Conservation (phyloP, 2,113 vertebrate genomes). For the Azemiops feae region DNA sequence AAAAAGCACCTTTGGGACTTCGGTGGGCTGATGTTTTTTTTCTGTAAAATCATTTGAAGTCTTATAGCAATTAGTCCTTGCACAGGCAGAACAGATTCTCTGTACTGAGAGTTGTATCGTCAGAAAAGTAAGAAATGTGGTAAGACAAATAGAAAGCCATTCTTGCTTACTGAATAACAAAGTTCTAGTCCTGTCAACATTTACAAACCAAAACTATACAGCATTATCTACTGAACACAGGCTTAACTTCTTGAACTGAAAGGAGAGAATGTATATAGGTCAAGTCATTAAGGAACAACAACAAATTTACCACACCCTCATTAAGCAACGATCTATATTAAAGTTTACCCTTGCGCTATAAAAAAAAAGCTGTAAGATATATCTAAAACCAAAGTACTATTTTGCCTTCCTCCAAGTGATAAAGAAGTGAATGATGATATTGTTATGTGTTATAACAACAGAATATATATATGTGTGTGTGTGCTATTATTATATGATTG, state of each 20-base stretch:
- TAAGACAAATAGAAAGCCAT: neutral
- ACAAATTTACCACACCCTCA: neutral
- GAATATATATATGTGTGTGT: neutral
- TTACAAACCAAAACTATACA: neutral
- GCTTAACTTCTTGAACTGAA: neutral
- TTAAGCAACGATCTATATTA: neutral
- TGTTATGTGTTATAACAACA: neutral
- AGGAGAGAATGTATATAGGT: neutral
- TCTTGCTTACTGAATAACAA: neutral
- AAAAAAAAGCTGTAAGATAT: neutral
- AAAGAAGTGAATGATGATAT: neutral
- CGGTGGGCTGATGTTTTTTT: neutral
- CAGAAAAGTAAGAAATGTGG: neutral
- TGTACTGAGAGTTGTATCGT: neutral
- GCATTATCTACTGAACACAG: neutral
- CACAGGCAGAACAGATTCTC: neutral
- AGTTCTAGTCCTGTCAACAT: neutral
- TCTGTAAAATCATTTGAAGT: neutral
- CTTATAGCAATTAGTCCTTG: neutral
- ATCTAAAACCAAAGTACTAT: neutral
- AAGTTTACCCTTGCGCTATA: neutral
- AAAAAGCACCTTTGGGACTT: no score
- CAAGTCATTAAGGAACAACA: neutral
- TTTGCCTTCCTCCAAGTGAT: neutral
- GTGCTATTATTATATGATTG: neutral